Evolutionary conservation across 2,797 vertebrate genomes (phyloP).

Genomic region (Threskiornis aethiopicus): DNA sequence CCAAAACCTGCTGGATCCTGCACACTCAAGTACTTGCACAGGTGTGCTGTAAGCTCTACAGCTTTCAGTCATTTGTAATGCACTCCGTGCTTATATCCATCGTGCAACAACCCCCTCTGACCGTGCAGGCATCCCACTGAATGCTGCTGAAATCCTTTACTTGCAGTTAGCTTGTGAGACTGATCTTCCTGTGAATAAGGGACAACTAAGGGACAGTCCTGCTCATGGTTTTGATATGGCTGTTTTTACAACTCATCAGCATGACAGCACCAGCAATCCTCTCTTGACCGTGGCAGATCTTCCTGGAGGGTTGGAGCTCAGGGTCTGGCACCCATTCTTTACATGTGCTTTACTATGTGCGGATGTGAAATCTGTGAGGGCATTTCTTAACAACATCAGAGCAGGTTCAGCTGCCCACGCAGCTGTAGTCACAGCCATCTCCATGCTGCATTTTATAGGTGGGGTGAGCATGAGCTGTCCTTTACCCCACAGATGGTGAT

Average conservation of each 20-base stretch:
- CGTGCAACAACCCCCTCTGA: neutral
- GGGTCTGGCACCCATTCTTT: rapidly evolving
- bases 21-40: neutral
- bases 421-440: neutral
- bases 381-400: neutral
- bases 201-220: neutral
- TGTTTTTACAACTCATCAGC: neutral
- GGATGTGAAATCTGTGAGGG: neutral
- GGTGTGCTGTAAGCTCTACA: neutral
- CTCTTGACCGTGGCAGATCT: neutral
- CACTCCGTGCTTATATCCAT: neutral
- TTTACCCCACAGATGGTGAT: neutral
- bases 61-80: rapidly evolving
- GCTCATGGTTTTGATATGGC: neutral
- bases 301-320: neutral
- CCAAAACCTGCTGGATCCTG: neutral
- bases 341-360: rapidly evolving
- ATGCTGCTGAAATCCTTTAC: neutral
- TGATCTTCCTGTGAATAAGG: neutral
- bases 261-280: neutral
- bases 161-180: neutral
- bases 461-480: neutral
- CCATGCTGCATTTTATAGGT: neutral
- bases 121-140: neutral
- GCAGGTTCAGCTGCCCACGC: neutral